Percentiles rank a stretch among this genome's conserved stretches.
Conservation (phyloP, 2,113 vertebrate genomes). For the Myotis davidii region DNA sequence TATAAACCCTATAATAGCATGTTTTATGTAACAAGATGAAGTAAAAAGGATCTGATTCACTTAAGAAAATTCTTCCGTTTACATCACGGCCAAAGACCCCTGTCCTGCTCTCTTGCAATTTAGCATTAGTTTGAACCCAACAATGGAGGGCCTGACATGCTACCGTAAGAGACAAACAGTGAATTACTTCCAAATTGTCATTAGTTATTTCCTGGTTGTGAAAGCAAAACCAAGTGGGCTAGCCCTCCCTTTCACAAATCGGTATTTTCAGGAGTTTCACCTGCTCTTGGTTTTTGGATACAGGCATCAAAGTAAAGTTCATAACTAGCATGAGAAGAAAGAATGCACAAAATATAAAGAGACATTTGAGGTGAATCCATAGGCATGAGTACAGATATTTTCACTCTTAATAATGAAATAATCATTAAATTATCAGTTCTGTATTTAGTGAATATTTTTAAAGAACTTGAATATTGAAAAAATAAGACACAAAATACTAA, state of each 20-base stretch:
- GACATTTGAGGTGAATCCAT: neutral
- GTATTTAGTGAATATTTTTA: neutral
- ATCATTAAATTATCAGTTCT: neutral
- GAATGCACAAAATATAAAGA: neutral
- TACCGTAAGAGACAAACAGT: neutral
- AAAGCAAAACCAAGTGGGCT: neutral
- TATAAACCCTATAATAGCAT: neutral
- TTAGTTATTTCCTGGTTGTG: neutral
- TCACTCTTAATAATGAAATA: neutral
- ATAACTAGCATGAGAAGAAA: neutral
- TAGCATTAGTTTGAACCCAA: neutral
- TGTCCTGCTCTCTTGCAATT: neutral
- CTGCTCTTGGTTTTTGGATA: neutral
- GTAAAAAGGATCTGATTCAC: neutral
- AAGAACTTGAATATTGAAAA: neutral
- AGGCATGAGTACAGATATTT: neutral
- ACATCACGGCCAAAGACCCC: neutral
- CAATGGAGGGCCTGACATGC: neutral
- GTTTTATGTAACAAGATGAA: neutral
- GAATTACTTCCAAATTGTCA: neutral
- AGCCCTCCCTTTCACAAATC: neutral
- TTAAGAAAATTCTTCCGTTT: conserved; percentile 12
- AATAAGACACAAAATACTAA: neutral
- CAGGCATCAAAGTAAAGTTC: neutral
- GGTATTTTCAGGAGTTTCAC: neutral